phyloP scores from a whole-genome alignment of 2,888 invertebrate species.

The Ophonus ardosiacus region DNA sequence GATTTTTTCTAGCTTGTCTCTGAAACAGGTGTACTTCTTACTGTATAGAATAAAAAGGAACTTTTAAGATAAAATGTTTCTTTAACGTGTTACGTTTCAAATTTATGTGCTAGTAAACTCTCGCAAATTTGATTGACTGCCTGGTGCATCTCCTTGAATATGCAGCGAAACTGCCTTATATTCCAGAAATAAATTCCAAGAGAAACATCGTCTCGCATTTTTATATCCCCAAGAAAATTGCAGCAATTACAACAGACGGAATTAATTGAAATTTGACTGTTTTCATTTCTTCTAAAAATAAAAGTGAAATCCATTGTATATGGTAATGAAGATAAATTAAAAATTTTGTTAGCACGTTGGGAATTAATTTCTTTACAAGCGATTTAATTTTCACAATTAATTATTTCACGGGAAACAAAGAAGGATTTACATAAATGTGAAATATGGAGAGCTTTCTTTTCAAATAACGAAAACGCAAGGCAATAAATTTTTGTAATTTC shows the following conservation, averaged over 20 bases:
- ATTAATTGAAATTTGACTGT: constrained; percentile 39
- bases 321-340: constrained; percentile 38
- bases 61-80: background rate
- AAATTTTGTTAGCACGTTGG: constrained; percentile 23
- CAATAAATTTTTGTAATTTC: too few relatives aligned
- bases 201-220: too few relatives aligned
- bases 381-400: constrained; percentile 39
- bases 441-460: background rate
- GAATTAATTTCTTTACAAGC: constrained; percentile 38
- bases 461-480: background rate
- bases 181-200: background rate
- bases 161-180: background rate
- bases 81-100: background rate
- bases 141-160: background rate
- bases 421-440: constrained; percentile 30
- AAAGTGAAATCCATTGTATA: constrained; percentile 32
- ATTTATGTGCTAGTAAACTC: background rate
- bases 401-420: constrained; percentile 22
- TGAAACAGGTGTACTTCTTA: background rate
- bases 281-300: constrained; percentile 13
- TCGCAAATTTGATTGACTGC: background rate
- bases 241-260: background rate
- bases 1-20: background rate
- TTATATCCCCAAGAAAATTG: background rate
- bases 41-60: background rate